phyloP scores from a whole-genome alignment of 35 echinoderm and acorn worm genomes.

The Strongylocentrotus purpuratus region DNA sequence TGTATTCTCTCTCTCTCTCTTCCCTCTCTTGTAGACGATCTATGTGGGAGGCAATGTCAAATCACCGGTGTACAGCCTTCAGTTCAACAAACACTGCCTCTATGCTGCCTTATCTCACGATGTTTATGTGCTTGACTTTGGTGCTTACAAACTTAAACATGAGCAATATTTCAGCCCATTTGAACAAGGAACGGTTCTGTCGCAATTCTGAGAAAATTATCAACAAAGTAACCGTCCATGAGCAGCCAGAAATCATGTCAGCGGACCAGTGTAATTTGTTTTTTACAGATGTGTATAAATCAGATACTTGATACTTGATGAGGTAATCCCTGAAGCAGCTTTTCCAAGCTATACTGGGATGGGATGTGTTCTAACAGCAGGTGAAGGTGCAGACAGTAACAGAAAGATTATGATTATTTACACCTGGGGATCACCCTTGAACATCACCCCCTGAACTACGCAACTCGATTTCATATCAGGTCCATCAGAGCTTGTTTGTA shows the following conservation, averaged over 20 bases:
- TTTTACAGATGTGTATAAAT: too few relatives aligned
- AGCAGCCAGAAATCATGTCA: neutral
- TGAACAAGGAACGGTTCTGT: neutral
- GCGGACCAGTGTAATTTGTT: neutral
- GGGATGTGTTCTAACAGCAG: too few relatives aligned
- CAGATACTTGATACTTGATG: too few relatives aligned
- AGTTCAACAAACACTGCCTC: neutral
- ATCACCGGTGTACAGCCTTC: neutral
- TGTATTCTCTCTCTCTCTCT: neutral
- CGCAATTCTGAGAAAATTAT: neutral
- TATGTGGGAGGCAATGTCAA: neutral
- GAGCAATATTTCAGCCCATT: neutral
- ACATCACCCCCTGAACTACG: too few relatives aligned
- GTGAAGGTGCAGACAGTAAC: too few relatives aligned
- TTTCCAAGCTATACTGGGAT: too few relatives aligned
- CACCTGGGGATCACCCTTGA: too few relatives aligned
- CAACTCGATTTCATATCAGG: too few relatives aligned
- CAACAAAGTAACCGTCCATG: neutral
- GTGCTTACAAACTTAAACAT: neutral
- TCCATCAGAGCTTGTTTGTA: too few relatives aligned
- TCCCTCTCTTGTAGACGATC: neutral
- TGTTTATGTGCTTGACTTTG: constrained; percentile 10
- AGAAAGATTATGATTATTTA: too few relatives aligned
- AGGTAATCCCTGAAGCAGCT: too few relatives aligned
- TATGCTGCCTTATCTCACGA: neutral